A percentile compares a stretch with the other conserved stretches of the same genome.
Conservation (phyloP, 2,797 vertebrate species). For the Tympanoctomys barrerae region DNA sequence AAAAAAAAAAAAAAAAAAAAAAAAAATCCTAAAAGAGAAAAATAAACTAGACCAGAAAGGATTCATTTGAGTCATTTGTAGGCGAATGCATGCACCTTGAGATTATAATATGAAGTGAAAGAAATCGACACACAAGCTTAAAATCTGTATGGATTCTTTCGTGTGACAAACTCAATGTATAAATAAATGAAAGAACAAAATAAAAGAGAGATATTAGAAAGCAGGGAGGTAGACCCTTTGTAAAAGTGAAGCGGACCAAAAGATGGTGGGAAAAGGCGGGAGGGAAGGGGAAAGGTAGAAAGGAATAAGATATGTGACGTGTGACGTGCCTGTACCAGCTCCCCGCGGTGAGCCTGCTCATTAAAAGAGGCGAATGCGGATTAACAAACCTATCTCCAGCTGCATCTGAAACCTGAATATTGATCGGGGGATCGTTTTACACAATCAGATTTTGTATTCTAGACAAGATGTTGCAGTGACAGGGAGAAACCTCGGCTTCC, state of each 20-base stretch:
- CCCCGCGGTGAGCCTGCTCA: accelerated
- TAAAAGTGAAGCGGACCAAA: too few species aligned
- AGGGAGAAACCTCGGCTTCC: background rate
- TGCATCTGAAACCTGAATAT: background rate
- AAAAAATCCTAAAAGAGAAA: background rate
- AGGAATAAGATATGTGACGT: background rate
- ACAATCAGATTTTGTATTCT: background rate
- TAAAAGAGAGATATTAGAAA: background rate
- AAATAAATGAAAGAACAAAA: background rate
- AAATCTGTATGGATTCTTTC: background rate
- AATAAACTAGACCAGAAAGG: background rate
- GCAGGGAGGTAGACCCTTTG: background rate
- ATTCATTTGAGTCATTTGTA: background rate
- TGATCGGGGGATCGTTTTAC: background rate
- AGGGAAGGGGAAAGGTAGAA: background rate
- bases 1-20: too few species aligned
- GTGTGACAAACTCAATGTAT: background rate
- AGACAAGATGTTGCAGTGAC: background rate
- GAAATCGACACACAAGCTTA: background rate
- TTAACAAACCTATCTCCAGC: background rate
- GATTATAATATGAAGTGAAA: background rate
- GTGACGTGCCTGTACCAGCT: background rate
- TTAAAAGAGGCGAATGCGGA: accelerated
- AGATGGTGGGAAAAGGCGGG: accelerated
- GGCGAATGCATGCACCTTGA: background rate